A percentile compares a stretch with the other conserved stretches of the same genome.
Conservation (phyloP, 2,113 vertebrate genomes). For the Carlito syrichta region DNA sequence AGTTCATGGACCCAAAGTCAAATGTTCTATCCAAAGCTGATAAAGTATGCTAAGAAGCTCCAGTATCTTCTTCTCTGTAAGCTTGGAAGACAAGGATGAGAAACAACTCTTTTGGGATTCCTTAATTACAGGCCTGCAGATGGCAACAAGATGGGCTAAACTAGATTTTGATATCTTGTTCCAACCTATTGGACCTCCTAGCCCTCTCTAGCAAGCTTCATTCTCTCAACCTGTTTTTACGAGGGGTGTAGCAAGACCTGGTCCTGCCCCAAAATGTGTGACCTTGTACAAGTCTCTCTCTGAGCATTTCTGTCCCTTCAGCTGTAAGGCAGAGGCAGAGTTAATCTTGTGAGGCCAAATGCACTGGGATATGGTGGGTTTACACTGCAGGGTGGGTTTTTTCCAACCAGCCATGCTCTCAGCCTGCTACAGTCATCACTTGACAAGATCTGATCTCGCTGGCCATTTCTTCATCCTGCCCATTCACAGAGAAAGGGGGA, state of each 20-base stretch:
- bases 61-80: not conserved
- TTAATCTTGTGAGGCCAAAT: too few relatives aligned
- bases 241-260: not conserved
- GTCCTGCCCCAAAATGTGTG: not conserved
- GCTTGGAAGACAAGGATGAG: not conserved
- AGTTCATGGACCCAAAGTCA: not conserved
- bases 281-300: not conserved
- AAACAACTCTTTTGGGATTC: not conserved
- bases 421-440: not conserved
- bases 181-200: not conserved
- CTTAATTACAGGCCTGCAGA: not conserved
- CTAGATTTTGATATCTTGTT: not conserved
- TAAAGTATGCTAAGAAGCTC: not conserved
- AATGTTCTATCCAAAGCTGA: not conserved
- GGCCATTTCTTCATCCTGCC: not conserved
- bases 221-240: not conserved
- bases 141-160: not conserved
- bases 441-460: not conserved
- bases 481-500: not conserved
- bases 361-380: rapidly evolving
- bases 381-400: not conserved
- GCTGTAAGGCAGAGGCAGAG: too few relatives aligned
- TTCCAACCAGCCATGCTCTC: not conserved
- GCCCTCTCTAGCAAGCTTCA: not conserved
- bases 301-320: not conserved